These are phyloP conservation scores for Aphodius granarius DNA, from an alignment of 2,888 invertebrate species.

Conservation along the genomic window DNA sequence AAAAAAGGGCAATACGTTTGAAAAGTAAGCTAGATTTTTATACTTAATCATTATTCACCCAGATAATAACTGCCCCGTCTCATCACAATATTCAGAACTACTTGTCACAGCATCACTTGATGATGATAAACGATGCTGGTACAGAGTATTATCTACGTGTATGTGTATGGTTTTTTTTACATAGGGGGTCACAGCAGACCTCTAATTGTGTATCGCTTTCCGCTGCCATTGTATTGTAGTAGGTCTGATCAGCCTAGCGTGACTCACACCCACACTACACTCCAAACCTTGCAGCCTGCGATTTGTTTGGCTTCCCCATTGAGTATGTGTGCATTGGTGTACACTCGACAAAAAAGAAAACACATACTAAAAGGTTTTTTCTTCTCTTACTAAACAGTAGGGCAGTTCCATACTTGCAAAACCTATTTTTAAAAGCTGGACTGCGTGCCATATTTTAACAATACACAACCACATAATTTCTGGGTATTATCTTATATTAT, in stretches of 20 bases:
- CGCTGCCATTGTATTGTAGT: conserved; percentile 7
- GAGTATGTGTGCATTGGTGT: neutral
- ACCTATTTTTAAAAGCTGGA: no score
- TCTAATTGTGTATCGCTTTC: conserved; percentile 18
- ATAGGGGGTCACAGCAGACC: conserved; percentile 13
- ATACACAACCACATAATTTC: no score
- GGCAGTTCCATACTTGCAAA: no score
- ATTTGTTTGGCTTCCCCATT: neutral
- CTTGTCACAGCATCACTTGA: neutral
- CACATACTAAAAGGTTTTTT: no score
- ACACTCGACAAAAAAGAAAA: neutral
- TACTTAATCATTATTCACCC: conserved; percentile 13
- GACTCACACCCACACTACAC: conserved; percentile 20
- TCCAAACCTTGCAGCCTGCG: neutral
- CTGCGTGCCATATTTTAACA: no score
- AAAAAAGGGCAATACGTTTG: no score
- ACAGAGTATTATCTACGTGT: conserved; percentile 2
- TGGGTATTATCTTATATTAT: no score
- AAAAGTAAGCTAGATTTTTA: neutral
- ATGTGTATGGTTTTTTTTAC: neutral
- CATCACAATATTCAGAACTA: conserved; percentile 12
- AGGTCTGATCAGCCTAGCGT: conserved; percentile 22
- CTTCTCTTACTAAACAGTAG: no score
- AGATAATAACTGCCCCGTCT: conserved; percentile 24
- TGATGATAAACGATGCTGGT: neutral